phyloP scores from a whole-genome alignment of 2,113 vertebrate genomes.

The Rhinoderma darwinii region DNA sequence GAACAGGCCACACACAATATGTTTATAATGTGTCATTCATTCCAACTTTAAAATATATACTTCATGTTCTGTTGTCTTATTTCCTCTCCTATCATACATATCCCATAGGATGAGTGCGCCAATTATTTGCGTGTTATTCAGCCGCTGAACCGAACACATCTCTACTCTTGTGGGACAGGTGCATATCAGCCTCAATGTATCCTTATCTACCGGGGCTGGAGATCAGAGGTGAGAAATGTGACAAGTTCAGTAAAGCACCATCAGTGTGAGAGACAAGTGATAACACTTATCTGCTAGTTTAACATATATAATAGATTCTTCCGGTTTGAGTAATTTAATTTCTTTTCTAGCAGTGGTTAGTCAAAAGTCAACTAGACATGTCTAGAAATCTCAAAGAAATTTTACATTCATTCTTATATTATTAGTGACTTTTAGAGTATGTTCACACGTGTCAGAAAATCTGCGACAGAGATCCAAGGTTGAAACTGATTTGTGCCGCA shows the following conservation, averaged over 20 bases:
- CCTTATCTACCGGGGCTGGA: slow-evolving; percentile 83
- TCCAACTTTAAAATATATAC: background rate
- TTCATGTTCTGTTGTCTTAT: background rate
- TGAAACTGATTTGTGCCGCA: too few relatives aligned
- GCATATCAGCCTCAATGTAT: slow-evolving; percentile 84
- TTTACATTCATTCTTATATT: too few relatives aligned
- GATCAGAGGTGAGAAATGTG: slow-evolving; percentile 83
- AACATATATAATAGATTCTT: background rate
- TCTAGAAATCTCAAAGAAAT: too few relatives aligned
- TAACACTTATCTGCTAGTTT: background rate
- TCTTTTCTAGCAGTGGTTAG: too few relatives aligned
- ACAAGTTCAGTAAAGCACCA: background rate
- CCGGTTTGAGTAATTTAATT: background rate
- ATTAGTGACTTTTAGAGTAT: too few relatives aligned
- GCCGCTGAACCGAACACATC: slow-evolving; percentile 84
- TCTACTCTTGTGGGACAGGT: slow-evolving; percentile 83
- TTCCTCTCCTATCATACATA: background rate
- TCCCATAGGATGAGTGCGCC: slow-evolving; percentile 70
- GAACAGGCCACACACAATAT: background rate
- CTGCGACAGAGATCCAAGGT: background rate
- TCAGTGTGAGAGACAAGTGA: background rate
- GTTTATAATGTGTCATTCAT: background rate
- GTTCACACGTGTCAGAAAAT: background rate
- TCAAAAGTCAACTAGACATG: too few relatives aligned
- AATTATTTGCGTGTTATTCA: slow-evolving; percentile 79